Evolutionary conservation across 2,888 invertebrate species (phyloP), one percentile per base, ranked within the genome.

Genomic region (Sericinus montela): DNA sequence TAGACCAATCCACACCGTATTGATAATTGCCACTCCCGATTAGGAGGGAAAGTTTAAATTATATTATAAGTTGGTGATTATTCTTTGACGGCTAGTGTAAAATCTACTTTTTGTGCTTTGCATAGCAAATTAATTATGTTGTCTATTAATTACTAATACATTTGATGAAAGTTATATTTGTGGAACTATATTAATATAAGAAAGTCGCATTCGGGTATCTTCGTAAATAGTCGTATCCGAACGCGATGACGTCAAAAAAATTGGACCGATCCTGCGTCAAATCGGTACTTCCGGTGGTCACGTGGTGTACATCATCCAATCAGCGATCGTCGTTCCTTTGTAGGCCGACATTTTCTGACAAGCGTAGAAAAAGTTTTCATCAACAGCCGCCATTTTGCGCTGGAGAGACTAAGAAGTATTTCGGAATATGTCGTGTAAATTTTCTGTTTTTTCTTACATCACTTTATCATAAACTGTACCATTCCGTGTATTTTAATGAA

Each of bases 361-460:
- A 95, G 95, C 95, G 94, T 94, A 94, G 93, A 94, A 95, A 95
- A 95, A 95, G 93, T 95, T 94, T 92, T 94, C 94, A 94, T 94
- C 95, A 95, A 94, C 94, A 94, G 95, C 95, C 94, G 95, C 96
- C 96, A 96, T 96, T 93, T 96, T 96, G 94, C 92, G 92, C 92
- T 92, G 92, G 91, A 91, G 91, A 91, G 92, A 92, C 92, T 92
- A 91, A 91, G 92, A 91, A 91, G 92, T 92, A 92, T 91, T 93
- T 92, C 91, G 91, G 91, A 91, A 90, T 91, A 92, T 91, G 91
- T 91, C 91, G 90, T 90, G 89, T 91, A 91, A 92, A 91, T 91
- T 91, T 91, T 89, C 91, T 90, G 87, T 89, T 86, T 87, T 89
- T 88, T 89, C 87, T 82, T 87, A 86, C 86, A 88, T 86, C 88